Evolutionary conservation across 2,888 invertebrate genomes (phyloP).

Genomic region (Sphinx pinastri): DNA sequence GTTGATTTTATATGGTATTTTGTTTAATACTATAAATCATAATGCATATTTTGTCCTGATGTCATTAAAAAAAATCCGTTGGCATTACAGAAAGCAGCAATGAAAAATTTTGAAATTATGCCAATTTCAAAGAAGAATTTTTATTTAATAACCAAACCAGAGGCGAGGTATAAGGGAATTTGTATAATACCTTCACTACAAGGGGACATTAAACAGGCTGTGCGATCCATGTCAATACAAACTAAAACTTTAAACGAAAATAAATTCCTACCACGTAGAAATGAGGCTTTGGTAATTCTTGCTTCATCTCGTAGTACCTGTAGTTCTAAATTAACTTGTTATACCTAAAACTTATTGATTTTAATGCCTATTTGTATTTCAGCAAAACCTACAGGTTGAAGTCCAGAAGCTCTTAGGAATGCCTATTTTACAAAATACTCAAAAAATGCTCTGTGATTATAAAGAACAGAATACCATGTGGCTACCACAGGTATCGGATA

Average conservation of each 20-base stretch:
- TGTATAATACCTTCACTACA: conserved; percentile 24
- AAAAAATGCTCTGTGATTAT: neutral
- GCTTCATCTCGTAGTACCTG: neutral
- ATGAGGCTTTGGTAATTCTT: conserved; percentile 5
- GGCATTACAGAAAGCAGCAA: neutral
- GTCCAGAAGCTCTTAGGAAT: conserved; percentile 43
- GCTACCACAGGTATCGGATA: neutral
- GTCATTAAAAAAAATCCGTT: neutral
- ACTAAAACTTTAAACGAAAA: conserved; percentile 12
- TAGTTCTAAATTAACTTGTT: neutral
- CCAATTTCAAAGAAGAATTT: conserved; percentile 43
- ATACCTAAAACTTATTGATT: neutral
- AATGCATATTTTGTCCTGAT: neutral
- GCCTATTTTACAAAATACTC: conserved; percentile 32
- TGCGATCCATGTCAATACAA: conserved; percentile 41
- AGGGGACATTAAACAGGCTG: conserved; percentile 37
- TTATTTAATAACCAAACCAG: conserved; percentile 28
- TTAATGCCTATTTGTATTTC: neutral
- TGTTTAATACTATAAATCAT: too few relatives aligned
- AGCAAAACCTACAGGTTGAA: conserved; percentile 39
- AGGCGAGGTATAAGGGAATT: neutral
- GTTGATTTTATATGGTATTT: too few relatives aligned
- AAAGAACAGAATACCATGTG: neutral
- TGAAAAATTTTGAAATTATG: conserved; percentile 21
- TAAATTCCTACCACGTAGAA: neutral